A percentile compares a stretch with the other conserved stretches of the same genome.
Evolutionary conservation across 2,888 invertebrate genomes (phyloP).

Genomic region (Cantharis rustica): DNA sequence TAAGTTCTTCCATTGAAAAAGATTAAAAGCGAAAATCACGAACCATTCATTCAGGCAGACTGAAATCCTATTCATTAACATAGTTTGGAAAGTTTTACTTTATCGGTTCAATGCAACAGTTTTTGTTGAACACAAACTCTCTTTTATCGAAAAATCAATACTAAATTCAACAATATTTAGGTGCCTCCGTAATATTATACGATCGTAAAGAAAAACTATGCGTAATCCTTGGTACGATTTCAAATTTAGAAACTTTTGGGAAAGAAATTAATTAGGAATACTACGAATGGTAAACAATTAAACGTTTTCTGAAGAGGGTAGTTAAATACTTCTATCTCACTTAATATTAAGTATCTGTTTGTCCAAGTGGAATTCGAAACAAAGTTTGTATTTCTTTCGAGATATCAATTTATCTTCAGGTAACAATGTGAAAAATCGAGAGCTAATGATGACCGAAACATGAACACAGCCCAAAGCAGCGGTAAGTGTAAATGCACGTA

Average conservation of each 20-base stretch:
- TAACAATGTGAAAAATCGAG: no score
- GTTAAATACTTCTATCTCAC: no score
- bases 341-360: no score
- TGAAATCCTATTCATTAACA: not conserved
- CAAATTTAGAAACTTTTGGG: not conserved
- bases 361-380: no score
- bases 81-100: not conserved
- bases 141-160: not conserved
- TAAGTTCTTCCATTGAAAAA: no score
- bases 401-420: no score
- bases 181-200: not conserved
- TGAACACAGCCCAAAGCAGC: not conserved
- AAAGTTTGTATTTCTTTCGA: no score
- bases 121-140: not conserved
- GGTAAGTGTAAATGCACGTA: not conserved
- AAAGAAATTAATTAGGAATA: not conserved
- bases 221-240: not conserved
- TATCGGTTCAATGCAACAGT: not conserved
- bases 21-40: not conserved
- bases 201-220: not conserved
- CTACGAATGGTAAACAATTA: not conserved
- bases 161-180: not conserved
- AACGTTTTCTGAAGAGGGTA: not conserved
- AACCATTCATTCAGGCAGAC: not conserved
- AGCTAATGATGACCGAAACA: not conserved